Conservation (phyloP, 2,888 invertebrate genomes). For the Phengaris arion region DNA sequence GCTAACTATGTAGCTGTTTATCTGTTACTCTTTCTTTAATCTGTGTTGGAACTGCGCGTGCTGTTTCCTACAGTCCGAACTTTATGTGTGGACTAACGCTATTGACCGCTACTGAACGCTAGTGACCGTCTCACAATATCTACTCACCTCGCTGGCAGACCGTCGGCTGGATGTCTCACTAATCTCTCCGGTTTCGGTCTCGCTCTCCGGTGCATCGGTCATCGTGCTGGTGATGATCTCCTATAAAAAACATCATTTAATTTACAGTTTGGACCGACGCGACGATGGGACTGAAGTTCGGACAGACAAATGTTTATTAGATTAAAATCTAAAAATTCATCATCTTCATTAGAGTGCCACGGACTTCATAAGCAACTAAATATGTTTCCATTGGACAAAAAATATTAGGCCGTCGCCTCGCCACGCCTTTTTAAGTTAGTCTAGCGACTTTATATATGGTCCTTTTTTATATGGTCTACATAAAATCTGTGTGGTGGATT, state of each 20-base stretch:
- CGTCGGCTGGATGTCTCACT: slow-evolving; percentile 71
- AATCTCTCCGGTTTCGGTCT: slow-evolving; percentile 65
- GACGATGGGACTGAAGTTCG: no score
- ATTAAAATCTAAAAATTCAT: no score
- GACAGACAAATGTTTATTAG: no score
- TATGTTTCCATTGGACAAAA: background rate
- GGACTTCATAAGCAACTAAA: background rate
- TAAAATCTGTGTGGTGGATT: background rate
- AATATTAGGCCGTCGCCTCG: background rate
- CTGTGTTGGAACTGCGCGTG: no score
- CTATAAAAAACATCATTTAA: slow-evolving; percentile 43
- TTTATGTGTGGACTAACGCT: no score
- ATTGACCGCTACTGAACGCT: no score
- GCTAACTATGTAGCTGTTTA: no score
- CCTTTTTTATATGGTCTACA: background rate
- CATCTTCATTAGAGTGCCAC: no score
- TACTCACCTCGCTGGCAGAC: slow-evolving; percentile 65
- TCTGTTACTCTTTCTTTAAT: no score
- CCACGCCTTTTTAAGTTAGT: background rate
- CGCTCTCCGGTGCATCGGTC: slow-evolving; percentile 65
- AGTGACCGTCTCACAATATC: background rate
- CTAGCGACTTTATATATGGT: background rate
- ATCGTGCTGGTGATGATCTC: slow-evolving; percentile 69
- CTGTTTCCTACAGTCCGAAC: no score
- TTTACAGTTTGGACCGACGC: no score